Percentiles rank a stretch among this genome's conserved stretches.
phyloP scores from a whole-genome alignment of 2,888 invertebrate species.

The Cactoblastis cactorum region DNA sequence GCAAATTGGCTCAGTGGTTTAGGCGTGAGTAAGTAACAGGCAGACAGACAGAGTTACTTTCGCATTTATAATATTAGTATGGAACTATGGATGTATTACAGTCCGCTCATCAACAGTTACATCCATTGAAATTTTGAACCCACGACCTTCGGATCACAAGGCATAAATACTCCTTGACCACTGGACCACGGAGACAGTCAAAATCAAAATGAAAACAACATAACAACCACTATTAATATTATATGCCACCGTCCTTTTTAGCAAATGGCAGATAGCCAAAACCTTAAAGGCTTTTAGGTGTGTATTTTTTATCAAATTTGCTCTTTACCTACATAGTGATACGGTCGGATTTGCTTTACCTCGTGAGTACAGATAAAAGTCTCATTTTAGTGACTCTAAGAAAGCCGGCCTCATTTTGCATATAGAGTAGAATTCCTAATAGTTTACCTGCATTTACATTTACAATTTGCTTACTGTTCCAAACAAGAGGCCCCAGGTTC shows the following conservation, averaged over 20 bases:
- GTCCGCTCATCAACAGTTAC: too few relatives aligned
- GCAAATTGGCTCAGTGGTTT: too few relatives aligned
- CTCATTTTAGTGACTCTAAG: background rate
- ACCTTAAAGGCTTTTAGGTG: background rate
- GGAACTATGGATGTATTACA: too few relatives aligned
- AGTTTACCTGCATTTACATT: background rate
- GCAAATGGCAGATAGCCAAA: constrained; percentile 6
- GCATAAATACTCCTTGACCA: too few relatives aligned
- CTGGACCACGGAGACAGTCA: too few relatives aligned
- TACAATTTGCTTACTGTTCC: background rate
- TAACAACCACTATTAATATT: background rate
- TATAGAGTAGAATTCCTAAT: constrained; percentile 1
- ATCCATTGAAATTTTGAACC: too few relatives aligned
- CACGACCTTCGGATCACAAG: too few relatives aligned
- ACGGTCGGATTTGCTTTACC: background rate
- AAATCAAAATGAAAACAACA: background rate
- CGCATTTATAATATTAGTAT: too few relatives aligned
- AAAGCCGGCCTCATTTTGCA: constrained; percentile 1
- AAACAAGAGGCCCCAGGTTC: too few relatives aligned
- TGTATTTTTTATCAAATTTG: background rate
- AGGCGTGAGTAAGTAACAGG: too few relatives aligned
- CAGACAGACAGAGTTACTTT: too few relatives aligned
- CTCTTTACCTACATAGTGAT: background rate
- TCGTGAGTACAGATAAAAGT: background rate
- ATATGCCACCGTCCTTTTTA: background rate